Evolutionary conservation across 2,888 invertebrate genomes (phyloP).

Genomic region (Cantharis rustica): DNA sequence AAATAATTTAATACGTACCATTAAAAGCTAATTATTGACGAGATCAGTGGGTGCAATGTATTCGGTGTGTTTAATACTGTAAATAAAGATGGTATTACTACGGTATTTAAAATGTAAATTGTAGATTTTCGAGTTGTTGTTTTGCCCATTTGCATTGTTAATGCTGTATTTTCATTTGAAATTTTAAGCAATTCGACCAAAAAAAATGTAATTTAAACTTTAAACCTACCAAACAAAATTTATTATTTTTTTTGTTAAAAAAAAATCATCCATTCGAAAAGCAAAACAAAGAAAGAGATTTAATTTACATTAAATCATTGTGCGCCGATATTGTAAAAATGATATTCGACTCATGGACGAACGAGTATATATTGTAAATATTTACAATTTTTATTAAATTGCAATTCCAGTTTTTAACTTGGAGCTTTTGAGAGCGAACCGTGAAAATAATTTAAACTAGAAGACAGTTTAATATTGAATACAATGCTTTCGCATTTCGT

Average conservation of each 20-base stretch:
- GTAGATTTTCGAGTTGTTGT: not conserved
- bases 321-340: not conserved
- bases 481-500: not conserved
- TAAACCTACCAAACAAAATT: not conserved
- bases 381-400: not conserved
- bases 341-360: not conserved
- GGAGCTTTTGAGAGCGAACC: not conserved
- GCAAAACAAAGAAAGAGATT: not conserved
- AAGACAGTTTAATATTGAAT: not conserved
- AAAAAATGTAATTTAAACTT: not conserved
- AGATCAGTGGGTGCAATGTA: not conserved
- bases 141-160: not conserved
- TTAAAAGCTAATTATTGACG: not conserved
- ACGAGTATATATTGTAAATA: not conserved
- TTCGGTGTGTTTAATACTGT: not conserved
- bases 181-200: not conserved
- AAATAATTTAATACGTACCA: not conserved
- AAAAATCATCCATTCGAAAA: not conserved
- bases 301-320: conserved; percentile 2
- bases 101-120: not conserved
- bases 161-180: not conserved
- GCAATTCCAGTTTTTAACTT: not conserved
- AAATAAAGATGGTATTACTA: not conserved
- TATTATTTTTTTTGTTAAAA: not conserved
- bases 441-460: not conserved